A percentile compares a stretch with the other conserved stretches of the same genome.
These are phyloP conservation scores for Ciconia boyciana DNA, from an alignment of 2,113 vertebrate genomes.

Conservation along the genomic window DNA sequence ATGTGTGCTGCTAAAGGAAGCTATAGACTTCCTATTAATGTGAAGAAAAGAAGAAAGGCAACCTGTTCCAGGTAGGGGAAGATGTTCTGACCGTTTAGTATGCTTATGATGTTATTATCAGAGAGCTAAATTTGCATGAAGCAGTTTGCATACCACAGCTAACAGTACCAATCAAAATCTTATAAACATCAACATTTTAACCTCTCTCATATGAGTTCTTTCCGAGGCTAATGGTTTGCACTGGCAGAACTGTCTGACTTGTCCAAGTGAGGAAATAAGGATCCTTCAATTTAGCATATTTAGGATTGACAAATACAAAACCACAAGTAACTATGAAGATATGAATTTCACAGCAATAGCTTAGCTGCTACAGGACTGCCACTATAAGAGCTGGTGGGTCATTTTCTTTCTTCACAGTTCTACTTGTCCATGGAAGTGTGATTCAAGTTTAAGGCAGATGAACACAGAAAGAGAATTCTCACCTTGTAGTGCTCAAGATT, in stretches of 20 bases:
- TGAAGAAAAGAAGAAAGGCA: not conserved
- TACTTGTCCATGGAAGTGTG: not conserved
- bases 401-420: not conserved
- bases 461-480: conserved; percentile 58
- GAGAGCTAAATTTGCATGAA: not conserved
- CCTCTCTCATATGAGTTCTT: not conserved
- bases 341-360: not conserved
- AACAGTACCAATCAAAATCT: not conserved
- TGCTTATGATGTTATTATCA: not conserved
- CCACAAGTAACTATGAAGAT: not conserved
- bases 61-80: not conserved
- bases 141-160: not conserved
- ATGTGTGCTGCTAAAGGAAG: not conserved
- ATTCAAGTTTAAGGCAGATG: not conserved
- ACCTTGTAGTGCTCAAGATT: conserved; percentile 89
- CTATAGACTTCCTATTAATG: not conserved
- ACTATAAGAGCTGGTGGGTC: not conserved
- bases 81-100: not conserved
- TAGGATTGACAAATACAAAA: not conserved
- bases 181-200: not conserved
- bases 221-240: not conserved
- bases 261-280: not conserved
- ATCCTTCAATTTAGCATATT: not conserved
- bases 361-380: not conserved
- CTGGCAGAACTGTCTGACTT: not conserved